These are phyloP conservation scores for Therioaphis trifolii DNA, from an alignment of 2,888 invertebrate species.

Conservation along the genomic window DNA sequence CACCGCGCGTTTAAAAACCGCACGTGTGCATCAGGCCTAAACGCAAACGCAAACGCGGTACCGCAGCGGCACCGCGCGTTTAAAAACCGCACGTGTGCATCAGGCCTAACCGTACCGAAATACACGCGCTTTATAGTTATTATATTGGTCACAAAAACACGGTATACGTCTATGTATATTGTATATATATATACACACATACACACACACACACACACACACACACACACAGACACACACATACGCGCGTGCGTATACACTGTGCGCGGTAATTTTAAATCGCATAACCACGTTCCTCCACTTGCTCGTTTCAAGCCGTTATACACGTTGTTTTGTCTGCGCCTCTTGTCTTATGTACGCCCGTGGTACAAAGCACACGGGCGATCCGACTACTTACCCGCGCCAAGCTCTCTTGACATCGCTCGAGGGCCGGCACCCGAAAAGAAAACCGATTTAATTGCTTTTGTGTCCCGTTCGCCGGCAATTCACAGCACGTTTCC, in stretches of 20 bases:
- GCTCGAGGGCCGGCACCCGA: slow-evolving; percentile 27
- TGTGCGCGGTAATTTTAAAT: slow-evolving; percentile 34
- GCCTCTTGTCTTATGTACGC: slow-evolving; percentile 17
- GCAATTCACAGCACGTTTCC: slow-evolving; percentile 7
- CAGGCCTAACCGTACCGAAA: neutral
- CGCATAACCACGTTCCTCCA: slow-evolving; percentile 40
- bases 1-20: too few species aligned
- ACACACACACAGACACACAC: too few species aligned
- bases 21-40: too few species aligned
- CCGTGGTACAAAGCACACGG: neutral
- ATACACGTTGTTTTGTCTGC: slow-evolving; percentile 47
- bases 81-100: too few species aligned
- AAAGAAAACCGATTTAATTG: slow-evolving; percentile 53
- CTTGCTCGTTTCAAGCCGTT: slow-evolving; percentile 33
- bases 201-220: too few species aligned
- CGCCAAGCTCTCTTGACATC: slow-evolving; percentile 34
- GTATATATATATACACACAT: too few species aligned
- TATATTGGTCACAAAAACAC: slow-evolving; percentile 1
- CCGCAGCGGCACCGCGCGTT: too few species aligned
- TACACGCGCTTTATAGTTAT: neutral
- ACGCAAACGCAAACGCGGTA: too few species aligned
- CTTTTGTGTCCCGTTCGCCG: slow-evolving; percentile 28
- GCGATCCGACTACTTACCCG: slow-evolving; percentile 3
- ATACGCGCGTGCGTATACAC: too few species aligned
- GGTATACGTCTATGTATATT: too few species aligned